Percentiles rank a stretch among this genome's conserved stretches.
Conservation (phyloP, 2,888 invertebrate genomes). For the Scotopteryx bipunctaria region DNA sequence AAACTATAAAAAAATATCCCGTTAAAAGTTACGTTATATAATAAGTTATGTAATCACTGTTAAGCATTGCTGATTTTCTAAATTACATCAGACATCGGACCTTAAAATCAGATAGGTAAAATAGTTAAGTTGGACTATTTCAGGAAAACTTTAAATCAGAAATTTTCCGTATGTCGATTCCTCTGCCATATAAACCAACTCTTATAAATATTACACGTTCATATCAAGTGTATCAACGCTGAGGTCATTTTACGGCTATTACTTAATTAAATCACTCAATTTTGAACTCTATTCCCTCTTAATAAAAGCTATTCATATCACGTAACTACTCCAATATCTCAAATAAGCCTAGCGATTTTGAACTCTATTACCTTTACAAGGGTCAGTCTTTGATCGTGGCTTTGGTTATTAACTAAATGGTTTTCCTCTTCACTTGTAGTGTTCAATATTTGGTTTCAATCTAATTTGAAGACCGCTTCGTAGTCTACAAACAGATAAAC, state of each 20-base stretch:
- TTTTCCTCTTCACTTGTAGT: slow-evolving; percentile 16
- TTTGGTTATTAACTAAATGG: slow-evolving; percentile 32
- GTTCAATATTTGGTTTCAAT: slow-evolving; percentile 32
- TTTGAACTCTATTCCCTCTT: slow-evolving; percentile 10
- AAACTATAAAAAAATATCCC: too few relatives aligned
- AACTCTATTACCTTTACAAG: slow-evolving; percentile 17
- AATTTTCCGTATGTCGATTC: not conserved
- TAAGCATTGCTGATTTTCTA: too few relatives aligned
- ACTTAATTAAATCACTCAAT: slow-evolving; percentile 13
- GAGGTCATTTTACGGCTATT: slow-evolving; percentile 32
- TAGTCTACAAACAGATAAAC: not conserved
- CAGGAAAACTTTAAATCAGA: too few relatives aligned
- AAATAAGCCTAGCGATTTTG: slow-evolving; percentile 6
- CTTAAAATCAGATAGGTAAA: too few relatives aligned
- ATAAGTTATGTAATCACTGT: too few relatives aligned
- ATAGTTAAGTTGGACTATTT: too few relatives aligned
- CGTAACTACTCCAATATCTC: not conserved
- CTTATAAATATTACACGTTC: slow-evolving; percentile 19
- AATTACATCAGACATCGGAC: too few relatives aligned
- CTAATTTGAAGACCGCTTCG: slow-evolving; percentile 16
- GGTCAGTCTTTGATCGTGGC: slow-evolving; percentile 2
- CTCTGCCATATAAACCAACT: slow-evolving; percentile 11
- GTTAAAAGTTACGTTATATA: too few relatives aligned
- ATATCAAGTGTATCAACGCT: slow-evolving; percentile 35
- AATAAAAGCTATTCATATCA: slow-evolving; percentile 11